Evolutionary conservation across 1,140 invertebrate species (phyloP).

Genomic region (Portunus trituberculatus): DNA sequence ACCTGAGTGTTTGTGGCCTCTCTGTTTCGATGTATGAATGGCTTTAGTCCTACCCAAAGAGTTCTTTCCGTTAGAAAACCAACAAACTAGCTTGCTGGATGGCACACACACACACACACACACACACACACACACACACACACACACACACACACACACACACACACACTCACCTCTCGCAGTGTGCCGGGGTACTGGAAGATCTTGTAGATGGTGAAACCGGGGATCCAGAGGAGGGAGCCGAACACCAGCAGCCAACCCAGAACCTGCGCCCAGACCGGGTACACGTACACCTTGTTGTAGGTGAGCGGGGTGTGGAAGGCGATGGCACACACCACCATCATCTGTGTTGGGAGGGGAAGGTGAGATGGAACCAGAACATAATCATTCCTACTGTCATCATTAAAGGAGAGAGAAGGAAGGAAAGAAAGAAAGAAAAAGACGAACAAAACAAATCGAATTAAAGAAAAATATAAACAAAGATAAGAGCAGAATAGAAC

Average conservation of each 20-base stretch:
- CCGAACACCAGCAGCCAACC: constrained; percentile 82
- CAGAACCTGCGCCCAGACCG: constrained; percentile 82
- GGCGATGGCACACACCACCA: constrained; percentile 83
- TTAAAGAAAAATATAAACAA: too few relatives aligned
- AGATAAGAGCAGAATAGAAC: too few relatives aligned
- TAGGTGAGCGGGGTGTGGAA: constrained; percentile 82
- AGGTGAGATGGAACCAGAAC: neutral
- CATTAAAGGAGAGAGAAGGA: neutral
- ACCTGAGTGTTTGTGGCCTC: too few relatives aligned
- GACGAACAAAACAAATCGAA: too few relatives aligned
- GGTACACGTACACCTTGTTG: constrained; percentile 82
- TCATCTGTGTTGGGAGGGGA: constrained; percentile 80
- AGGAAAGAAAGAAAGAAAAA: neutral
- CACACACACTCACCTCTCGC: constrained; percentile 78
- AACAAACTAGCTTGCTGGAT: too few relatives aligned
- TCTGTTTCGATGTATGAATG: too few relatives aligned
- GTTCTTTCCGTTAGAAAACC: too few relatives aligned
- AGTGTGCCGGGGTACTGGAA: constrained; percentile 79
- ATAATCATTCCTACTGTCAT: neutral
- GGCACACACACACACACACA: constrained; percentile 72
- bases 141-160: neutral
- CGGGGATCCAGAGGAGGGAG: constrained; percentile 84
- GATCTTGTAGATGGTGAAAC: constrained; percentile 80
- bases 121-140: constrained; percentile 78
- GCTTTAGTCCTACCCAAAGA: too few relatives aligned